Conservation (phyloP, 2,888 invertebrate genomes). For the Elmis aenea region DNA sequence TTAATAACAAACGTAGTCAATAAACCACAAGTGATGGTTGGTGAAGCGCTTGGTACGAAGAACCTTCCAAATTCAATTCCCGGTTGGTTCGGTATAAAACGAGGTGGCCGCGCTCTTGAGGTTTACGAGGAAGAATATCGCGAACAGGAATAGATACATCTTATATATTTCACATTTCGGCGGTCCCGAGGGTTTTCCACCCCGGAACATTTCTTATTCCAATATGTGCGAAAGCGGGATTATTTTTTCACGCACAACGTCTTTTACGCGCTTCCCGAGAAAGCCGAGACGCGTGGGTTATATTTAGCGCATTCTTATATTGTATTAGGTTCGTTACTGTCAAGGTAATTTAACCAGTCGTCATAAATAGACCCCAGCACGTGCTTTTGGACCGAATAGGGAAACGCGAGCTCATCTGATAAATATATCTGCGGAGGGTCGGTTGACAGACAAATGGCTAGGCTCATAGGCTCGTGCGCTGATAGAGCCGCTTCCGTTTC, state of each 20-base stretch:
- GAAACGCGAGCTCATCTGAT: slow-evolving; percentile 36
- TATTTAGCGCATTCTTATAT: slow-evolving; percentile 30
- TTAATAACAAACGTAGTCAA: too few relatives aligned
- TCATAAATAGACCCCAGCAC: slow-evolving; percentile 45
- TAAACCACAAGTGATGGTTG: background rate
- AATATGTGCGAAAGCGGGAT: slow-evolving; percentile 18
- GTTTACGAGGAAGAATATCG: slow-evolving; percentile 31
- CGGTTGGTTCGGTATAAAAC: slow-evolving; percentile 26
- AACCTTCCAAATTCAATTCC: slow-evolving; percentile 31
- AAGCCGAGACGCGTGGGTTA: slow-evolving; percentile 16
- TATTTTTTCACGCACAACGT: slow-evolving; percentile 19
- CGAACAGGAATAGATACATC: slow-evolving; percentile 31
- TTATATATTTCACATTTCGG: slow-evolving; percentile 34
- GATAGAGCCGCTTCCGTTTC: slow-evolving; percentile 44
- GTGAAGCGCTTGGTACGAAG: too few relatives aligned
- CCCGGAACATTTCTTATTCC: slow-evolving; percentile 23
- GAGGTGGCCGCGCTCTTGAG: slow-evolving; percentile 22
- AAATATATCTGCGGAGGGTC: slow-evolving; percentile 40
- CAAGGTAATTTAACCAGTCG: slow-evolving; percentile 46
- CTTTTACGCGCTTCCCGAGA: slow-evolving; percentile 12
- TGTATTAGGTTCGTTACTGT: slow-evolving; percentile 43
- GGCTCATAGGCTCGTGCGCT: slow-evolving; percentile 39
- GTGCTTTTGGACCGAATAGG: slow-evolving; percentile 39
- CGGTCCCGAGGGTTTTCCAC: slow-evolving; percentile 26
- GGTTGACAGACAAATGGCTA: slow-evolving; percentile 45